A percentile compares a stretch with the other conserved stretches of the same genome.
Evolutionary conservation across 2,888 invertebrate species (phyloP).

Genomic region (Ichneumoninae sp.): DNA sequence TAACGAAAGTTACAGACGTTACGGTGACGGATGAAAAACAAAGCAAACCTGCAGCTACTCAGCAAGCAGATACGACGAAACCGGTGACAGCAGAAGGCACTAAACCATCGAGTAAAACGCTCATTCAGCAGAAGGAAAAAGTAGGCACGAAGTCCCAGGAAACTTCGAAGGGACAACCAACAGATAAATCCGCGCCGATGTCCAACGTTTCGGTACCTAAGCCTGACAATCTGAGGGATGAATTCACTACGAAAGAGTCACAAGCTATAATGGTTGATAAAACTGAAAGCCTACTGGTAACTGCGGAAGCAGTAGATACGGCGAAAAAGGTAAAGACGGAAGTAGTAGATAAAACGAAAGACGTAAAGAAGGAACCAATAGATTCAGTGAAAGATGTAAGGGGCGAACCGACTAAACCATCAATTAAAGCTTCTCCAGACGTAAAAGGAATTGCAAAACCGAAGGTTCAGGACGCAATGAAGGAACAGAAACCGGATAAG

Average conservation of each 20-base stretch:
- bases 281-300: not conserved
- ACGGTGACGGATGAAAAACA: constrained; percentile 8
- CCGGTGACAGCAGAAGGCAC: not conserved
- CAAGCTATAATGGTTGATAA: constrained; percentile 8
- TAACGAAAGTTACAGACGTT: not conserved
- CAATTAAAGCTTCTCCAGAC: not conserved
- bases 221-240: constrained; percentile 5
- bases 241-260: constrained; percentile 1
- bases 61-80: constrained; percentile 16
- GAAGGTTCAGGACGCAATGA: not conserved
- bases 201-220: not conserved
- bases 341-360: not conserved
- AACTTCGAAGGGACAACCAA: not conserved
- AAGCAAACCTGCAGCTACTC: not conserved
- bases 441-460: not conserved
- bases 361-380: not conserved
- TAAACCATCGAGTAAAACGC: not conserved
- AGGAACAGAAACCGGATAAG: not conserved
- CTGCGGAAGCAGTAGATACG: not conserved
- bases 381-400: not conserved
- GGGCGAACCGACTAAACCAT: not conserved
- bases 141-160: not conserved
- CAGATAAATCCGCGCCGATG: not conserved
- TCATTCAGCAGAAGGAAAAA: not conserved
- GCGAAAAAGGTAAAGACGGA: not conserved